A percentile compares a stretch with the other conserved stretches of the same genome.
Conservation (phyloP, 2,888 invertebrate species). For the Scaeva pyrastri region DNA sequence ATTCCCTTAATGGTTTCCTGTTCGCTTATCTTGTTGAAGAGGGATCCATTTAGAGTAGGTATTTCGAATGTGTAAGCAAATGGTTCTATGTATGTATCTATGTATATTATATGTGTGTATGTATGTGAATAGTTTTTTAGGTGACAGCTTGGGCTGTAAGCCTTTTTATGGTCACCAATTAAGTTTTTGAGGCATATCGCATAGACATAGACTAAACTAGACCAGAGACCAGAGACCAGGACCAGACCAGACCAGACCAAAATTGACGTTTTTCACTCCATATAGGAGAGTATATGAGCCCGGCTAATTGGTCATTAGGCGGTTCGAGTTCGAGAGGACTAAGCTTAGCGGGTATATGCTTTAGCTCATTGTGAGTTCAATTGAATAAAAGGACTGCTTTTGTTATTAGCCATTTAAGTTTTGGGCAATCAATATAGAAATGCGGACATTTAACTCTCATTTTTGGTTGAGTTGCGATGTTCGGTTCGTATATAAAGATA, state of each 20-base stretch:
- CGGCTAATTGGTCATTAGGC: constrained; percentile 52
- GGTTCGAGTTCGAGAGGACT: neutral
- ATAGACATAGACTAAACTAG: neutral
- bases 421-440: constrained; percentile 9
- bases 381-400: constrained; percentile 47
- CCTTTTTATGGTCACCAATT: constrained; percentile 27
- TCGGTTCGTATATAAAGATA: constrained; percentile 26
- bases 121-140: constrained; percentile 5
- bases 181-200: neutral
- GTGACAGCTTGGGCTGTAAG: constrained; percentile 15
- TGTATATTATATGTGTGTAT: neutral
- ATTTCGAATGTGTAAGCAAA: too few relatives aligned
- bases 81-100: too few relatives aligned
- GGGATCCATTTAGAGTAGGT: constrained; percentile 5
- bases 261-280: constrained; percentile 52
- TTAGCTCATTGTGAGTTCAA: constrained; percentile 2
- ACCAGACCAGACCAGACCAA: neutral
- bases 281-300: neutral
- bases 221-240: too few relatives aligned
- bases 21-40: constrained; percentile 26
- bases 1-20: constrained; percentile 56
- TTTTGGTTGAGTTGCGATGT: neutral
- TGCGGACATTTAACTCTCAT: neutral
- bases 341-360: neutral
- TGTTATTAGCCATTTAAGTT: constrained; percentile 18